These are phyloP conservation scores for pig (Sus scrofa) DNA, from an alignment of 2,113 vertebrate species.

Conservation along the genomic window DNA sequence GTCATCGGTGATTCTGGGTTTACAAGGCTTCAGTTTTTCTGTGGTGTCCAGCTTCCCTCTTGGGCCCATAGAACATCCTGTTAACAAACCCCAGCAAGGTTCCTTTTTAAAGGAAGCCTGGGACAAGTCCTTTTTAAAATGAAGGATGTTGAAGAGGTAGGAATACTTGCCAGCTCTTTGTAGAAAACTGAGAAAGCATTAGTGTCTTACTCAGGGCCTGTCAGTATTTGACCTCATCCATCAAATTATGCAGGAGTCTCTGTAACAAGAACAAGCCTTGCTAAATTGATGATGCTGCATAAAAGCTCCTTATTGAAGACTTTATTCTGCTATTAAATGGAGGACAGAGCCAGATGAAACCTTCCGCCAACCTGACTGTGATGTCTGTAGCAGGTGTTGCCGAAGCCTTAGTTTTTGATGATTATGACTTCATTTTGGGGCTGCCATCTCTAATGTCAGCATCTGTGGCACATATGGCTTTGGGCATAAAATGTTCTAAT, in stretches of 20 bases:
- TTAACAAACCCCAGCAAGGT: neutral
- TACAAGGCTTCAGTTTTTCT: neutral
- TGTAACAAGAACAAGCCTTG: neutral
- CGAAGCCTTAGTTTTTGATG: neutral
- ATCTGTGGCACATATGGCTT: neutral
- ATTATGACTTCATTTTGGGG: neutral
- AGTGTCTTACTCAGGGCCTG: neutral
- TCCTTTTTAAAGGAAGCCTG: constrained; percentile 29
- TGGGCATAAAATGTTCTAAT: neutral
- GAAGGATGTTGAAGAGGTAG: neutral
- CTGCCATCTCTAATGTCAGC: neutral
- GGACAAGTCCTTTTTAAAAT: neutral
- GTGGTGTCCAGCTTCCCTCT: neutral
- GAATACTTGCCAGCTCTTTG: neutral
- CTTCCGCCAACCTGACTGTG: neutral
- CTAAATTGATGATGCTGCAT: neutral
- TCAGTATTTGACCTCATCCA: neutral
- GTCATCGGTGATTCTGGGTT: neutral
- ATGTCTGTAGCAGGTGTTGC: neutral
- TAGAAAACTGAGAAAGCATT: neutral
- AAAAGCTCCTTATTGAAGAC: neutral
- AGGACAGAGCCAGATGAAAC: neutral
- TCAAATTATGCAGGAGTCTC: neutral
- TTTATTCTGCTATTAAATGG: neutral
- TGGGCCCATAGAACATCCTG: neutral